phyloP scores from a whole-genome alignment of 2,797 vertebrate genomes.

The Chloroceryle amazona region DNA sequence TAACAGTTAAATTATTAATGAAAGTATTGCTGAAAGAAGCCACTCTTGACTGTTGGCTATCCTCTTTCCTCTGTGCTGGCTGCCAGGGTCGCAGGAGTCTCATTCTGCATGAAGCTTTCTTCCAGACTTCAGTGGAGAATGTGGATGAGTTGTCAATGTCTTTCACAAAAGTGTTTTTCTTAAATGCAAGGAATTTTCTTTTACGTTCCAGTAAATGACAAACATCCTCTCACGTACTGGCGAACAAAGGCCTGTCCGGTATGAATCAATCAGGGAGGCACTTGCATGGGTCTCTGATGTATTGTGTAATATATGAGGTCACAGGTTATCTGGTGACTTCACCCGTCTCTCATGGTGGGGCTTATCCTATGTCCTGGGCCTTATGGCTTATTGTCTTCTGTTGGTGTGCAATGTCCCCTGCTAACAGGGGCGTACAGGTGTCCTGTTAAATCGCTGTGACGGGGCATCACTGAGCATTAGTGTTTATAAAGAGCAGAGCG shows the following conservation, averaged over 20 bases:
- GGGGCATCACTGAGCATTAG: background rate
- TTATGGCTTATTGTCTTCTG: background rate
- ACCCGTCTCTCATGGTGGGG: background rate
- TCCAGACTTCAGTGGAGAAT: background rate
- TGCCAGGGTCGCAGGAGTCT: background rate
- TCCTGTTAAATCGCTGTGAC: background rate
- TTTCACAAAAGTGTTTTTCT: background rate
- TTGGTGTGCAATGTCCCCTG: background rate
- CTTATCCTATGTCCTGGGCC: background rate
- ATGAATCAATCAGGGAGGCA: rapidly evolving
- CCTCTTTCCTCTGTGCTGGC: conserved; percentile 39
- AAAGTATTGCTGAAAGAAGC: conserved; percentile 17
- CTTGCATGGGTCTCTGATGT: background rate
- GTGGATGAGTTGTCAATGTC: rapidly evolving
- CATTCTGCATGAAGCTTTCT: background rate
- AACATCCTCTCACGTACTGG: background rate
- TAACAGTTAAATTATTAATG: conserved; percentile 77
- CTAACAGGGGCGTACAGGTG: background rate
- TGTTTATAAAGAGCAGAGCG: background rate
- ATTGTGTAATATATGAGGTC: background rate
- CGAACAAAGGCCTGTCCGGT: background rate
- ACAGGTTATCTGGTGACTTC: background rate
- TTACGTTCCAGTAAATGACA: background rate
- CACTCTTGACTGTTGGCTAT: background rate
- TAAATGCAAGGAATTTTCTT: background rate